Evolutionary conservation across 1,140 invertebrate species (phyloP), one percentile per base, ranked within the genome.

Genomic region (Tachypleus tridentatus): DNA sequence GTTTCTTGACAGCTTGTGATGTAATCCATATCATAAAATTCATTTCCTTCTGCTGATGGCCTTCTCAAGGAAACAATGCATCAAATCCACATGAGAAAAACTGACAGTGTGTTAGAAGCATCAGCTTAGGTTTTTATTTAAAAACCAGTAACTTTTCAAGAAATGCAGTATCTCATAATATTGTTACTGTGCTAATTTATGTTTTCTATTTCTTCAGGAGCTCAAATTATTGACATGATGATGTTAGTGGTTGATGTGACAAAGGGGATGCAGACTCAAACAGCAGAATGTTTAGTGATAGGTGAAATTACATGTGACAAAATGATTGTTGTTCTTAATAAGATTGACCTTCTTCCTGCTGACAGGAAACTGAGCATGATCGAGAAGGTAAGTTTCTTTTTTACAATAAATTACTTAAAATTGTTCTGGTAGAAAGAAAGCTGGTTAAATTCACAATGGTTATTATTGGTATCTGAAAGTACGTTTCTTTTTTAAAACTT

Each of bases 211-310:
- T 65, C 5, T 61, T 57, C 67, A 76, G 77, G 87, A 47, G 81
- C 86, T 5, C 85, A 87, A 73, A 89, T 90, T 52, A 88, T 89
- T 72, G 87, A 90, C 76, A 71, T 88, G 57, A 87, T 89, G 80
- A 73, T 90, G 54, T 74, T 90, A 4, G 85, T 91, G 7, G 78
- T 90, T 62, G 87, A 91, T 74, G 78, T 85, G 3, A 82, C 80
- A 3, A 88, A 88, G 76, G 88, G 88, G 11, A 82, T 91, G 67
- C 86, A 90, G 76, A 86, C 86, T 3, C 88, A 90, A 76, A 88
- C 88, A 4, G 86, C 86, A 4, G 88, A 90, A 73, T 90, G 88
- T 74, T 76, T 90, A 3, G 79, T 91, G 5, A 83, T 89, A 70
- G 87, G 84, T 10, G 85, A 89, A 71, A 82, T 89, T 49, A 80